Evolutionary conservation across 2,113 vertebrate genomes (phyloP).

Genomic region (Neolamprologus cancellatus): DNA sequence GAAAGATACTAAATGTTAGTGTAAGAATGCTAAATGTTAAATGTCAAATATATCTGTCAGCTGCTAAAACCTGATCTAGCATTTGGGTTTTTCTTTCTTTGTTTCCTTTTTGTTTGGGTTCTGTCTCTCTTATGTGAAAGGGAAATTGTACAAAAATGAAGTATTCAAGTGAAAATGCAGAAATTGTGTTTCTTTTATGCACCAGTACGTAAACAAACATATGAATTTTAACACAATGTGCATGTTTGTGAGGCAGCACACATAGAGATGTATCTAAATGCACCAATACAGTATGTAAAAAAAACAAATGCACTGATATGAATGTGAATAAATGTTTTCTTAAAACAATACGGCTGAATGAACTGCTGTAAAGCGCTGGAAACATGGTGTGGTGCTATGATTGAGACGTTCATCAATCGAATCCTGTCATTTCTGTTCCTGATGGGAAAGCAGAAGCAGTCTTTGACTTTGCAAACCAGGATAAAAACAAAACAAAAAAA

Average conservation of each 20-base stretch:
- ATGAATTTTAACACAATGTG: background rate
- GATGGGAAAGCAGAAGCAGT: background rate
- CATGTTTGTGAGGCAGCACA: constrained; percentile 16
- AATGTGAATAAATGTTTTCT: constrained; percentile 78
- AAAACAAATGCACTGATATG: constrained; percentile 65
- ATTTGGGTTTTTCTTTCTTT: constrained; percentile 38
- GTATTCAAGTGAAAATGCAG: constrained; percentile 41
- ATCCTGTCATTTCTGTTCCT: background rate
- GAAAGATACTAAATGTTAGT: constrained; percentile 47
- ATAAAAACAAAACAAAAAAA: rapidly evolving
- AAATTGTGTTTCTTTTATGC: constrained; percentile 22
- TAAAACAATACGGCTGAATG: constrained; percentile 50
- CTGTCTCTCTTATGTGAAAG: constrained; percentile 46
- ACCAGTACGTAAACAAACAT: background rate
- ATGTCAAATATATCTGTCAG: constrained; percentile 43
- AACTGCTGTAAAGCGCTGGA: background rate
- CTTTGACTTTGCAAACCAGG: background rate
- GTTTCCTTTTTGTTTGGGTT: constrained; percentile 39
- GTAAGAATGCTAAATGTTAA: constrained; percentile 58
- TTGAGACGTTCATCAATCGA: background rate
- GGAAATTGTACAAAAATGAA: constrained; percentile 66
- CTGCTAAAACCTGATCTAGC: constrained; percentile 42
- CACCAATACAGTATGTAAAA: constrained; percentile 54
- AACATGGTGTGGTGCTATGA: background rate
- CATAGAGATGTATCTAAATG: constrained; percentile 17